phyloP scores from a whole-genome alignment of 2,797 vertebrate species.

The Rallus crepitans region DNA sequence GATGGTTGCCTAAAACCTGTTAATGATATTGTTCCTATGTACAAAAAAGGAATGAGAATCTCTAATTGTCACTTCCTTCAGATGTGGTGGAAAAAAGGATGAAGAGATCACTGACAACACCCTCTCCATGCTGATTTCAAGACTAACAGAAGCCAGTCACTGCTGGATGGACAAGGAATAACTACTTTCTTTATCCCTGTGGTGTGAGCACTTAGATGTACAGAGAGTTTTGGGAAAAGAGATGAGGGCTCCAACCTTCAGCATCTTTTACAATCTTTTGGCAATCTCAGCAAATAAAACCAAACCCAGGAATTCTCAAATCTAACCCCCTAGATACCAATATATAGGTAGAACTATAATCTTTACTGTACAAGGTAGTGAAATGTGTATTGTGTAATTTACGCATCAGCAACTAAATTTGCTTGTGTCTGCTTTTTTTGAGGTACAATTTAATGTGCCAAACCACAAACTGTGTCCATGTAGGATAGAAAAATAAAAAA shows the following conservation, averaged over 20 bases:
- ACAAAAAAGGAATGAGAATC: not conserved
- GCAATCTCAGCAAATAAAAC: not conserved
- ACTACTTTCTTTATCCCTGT: not conserved
- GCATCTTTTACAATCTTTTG: not conserved
- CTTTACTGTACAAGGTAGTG: not conserved
- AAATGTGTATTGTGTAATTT: not conserved
- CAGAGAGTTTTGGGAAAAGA: not conserved
- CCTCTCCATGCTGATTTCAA: not conserved
- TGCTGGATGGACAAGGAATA: not conserved
- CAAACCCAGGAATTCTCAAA: not conserved
- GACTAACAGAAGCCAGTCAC: not conserved
- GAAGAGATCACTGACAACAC: not conserved
- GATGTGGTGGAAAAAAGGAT: not conserved
- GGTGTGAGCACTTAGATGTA: not conserved
- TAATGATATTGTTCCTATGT: fast-evolving
- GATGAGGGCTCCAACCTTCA: not conserved
- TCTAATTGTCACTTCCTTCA: not conserved
- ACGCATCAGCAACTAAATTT: not conserved
- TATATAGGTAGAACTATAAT: not conserved
- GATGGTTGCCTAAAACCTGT: not conserved
- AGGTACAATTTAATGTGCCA: not conserved
- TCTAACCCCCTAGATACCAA: not conserved
- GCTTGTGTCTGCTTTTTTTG: not conserved
- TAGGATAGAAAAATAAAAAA: not conserved
- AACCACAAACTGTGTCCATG: not conserved